These are phyloP conservation scores for Mesoligia furuncula DNA, from an alignment of 2,888 invertebrate species.

Conservation along the genomic window DNA sequence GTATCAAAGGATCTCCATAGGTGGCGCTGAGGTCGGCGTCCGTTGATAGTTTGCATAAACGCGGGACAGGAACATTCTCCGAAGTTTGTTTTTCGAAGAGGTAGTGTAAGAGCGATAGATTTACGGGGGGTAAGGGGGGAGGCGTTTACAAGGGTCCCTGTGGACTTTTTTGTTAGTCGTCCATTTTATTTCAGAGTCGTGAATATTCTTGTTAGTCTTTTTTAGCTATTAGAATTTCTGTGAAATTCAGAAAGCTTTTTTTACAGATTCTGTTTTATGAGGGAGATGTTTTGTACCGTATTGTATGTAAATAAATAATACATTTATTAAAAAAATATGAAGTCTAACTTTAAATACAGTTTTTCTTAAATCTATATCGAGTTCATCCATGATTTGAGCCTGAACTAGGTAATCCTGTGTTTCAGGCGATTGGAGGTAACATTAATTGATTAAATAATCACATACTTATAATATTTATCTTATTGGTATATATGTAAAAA, in stretches of 20 bases:
- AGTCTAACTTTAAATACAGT: too few relatives aligned
- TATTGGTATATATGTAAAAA: too few relatives aligned
- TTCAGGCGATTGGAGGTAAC: too few relatives aligned
- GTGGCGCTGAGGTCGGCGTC: slow-evolving; percentile 45
- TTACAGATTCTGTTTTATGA: neutral
- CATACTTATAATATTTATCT: too few relatives aligned
- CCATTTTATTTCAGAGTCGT: slow-evolving; percentile 29
- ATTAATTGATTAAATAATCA: too few relatives aligned
- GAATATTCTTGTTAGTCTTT: slow-evolving; percentile 33
- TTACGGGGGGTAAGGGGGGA: slow-evolving; percentile 12
- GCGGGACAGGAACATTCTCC: slow-evolving; percentile 40
- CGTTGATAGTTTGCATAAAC: slow-evolving; percentile 54
- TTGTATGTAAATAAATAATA: too few relatives aligned
- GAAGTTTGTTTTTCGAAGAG: slow-evolving; percentile 52
- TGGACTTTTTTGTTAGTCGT: slow-evolving; percentile 32
- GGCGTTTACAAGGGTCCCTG: slow-evolving; percentile 8
- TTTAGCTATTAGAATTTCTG: slow-evolving; percentile 15
- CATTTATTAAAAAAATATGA: too few relatives aligned
- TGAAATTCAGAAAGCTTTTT: neutral
- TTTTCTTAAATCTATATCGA: too few relatives aligned
- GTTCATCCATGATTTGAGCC: too few relatives aligned
- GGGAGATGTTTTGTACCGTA: neutral
- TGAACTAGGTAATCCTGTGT: too few relatives aligned
- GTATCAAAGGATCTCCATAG: slow-evolving; percentile 32
- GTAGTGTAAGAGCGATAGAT: slow-evolving; percentile 51